Conservation (phyloP, 2,888 invertebrate genomes). For the Amphipoea oculea region DNA sequence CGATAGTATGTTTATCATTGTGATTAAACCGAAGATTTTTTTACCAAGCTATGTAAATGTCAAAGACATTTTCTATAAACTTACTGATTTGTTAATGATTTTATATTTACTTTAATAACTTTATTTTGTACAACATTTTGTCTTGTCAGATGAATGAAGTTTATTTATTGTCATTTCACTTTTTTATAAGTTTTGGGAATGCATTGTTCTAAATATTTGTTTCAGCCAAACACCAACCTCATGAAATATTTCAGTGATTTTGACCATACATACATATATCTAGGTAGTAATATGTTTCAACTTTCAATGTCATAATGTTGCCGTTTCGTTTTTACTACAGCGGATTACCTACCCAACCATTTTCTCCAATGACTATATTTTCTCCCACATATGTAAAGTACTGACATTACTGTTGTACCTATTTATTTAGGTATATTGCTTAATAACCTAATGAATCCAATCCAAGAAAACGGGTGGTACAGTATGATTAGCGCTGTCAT, state of each 20-base stretch:
- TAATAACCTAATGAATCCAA: constrained; percentile 25
- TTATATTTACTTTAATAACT: constrained; percentile 33
- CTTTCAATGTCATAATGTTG: not conserved
- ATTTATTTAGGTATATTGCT: constrained; percentile 23
- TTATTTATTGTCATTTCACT: constrained; percentile 26
- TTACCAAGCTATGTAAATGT: constrained; percentile 28
- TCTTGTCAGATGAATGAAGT: constrained; percentile 30
- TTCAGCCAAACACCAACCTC: constrained; percentile 42
- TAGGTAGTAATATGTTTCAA: not conserved
- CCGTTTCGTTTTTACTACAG: not conserved
- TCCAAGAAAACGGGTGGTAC: constrained; percentile 36
- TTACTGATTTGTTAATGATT: constrained; percentile 22
- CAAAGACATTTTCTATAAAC: constrained; percentile 46
- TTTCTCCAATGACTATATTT: not conserved
- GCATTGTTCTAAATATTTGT: not conserved
- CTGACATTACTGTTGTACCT: constrained; percentile 15
- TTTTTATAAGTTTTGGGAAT: constrained; percentile 2
- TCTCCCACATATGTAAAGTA: not conserved
- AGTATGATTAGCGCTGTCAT: constrained; percentile 68
- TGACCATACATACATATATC: not conserved
- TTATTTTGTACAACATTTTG: constrained; percentile 41
- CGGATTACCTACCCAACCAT: not conserved
- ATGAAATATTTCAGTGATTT: not conserved
- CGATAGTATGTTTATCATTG: constrained; percentile 84
- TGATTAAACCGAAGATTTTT: constrained; percentile 43